Evolutionary conservation across 2,888 invertebrate genomes (phyloP).

Genomic region (Andrena haemorrhoa): DNA sequence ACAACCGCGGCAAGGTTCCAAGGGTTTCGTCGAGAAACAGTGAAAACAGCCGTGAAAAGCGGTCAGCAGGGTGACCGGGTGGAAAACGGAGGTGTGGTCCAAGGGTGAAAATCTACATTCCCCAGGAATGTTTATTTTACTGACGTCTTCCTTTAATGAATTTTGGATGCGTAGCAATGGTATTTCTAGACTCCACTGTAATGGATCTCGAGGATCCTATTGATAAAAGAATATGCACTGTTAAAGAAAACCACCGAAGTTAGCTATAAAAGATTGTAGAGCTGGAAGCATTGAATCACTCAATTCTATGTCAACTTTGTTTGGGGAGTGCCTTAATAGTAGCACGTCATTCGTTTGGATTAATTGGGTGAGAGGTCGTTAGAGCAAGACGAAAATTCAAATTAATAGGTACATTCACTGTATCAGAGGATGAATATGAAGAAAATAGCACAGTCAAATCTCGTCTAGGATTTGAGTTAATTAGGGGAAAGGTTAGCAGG

Average conservation of each 20-base stretch:
- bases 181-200: background rate
- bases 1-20: conserved; percentile 15
- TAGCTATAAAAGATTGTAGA: background rate
- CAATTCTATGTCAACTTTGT: background rate
- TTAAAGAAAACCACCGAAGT: background rate
- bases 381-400: conserved; percentile 20
- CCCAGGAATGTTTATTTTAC: too few species aligned
- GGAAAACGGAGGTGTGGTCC: background rate
- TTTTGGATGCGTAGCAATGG: too few species aligned
- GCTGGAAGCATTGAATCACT: background rate
- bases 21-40: conserved; percentile 33
- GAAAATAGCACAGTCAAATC: background rate
- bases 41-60: conserved; percentile 19
- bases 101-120: background rate
- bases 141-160: background rate
- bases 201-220: background rate
- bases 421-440: background rate
- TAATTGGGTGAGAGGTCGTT: conserved; percentile 12
- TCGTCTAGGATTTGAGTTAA: background rate
- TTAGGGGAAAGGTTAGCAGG: background rate
- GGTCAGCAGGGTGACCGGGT: background rate
- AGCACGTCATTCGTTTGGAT: conserved; percentile 9
- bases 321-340: conserved; percentile 1
- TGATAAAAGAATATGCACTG: background rate
- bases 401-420: conserved; percentile 5